Evolutionary conservation across 2,888 invertebrate species (phyloP), one percentile per base, ranked within the genome.

Genomic region (Andrena hattorfiana): DNA sequence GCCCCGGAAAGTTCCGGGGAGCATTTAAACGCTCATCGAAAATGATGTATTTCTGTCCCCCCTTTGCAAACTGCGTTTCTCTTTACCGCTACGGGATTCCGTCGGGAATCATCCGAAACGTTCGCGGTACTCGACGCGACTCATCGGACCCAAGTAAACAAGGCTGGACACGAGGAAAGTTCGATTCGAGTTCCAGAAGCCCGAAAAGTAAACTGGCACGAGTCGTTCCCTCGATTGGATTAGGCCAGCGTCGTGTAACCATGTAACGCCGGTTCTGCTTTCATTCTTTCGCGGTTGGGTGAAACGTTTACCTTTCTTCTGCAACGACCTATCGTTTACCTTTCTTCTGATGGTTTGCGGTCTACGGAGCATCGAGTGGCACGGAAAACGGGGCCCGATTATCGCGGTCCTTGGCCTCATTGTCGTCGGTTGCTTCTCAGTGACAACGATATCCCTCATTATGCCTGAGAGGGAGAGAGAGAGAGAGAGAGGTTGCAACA

Each of bases 371-470:
- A 35, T 28, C 16, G 56, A 68, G 71, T 42, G 49, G 16, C 69
- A 16, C 62, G 62, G 28, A 76, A 84, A 87, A 70, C 77, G 69
- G 35, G 72, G 28, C 20, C 75, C 77, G 76, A 84, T 85, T 71
- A 80, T 80, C 66, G 72, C 48, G 48, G 56, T 26, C 54, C 49
- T 35, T 63, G 48, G 28, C 16, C 70, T 81, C 69, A 79, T 85
- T 86, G 85, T 86, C 71, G 66, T 74, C 70, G 64, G 66, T 78
- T 70, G 73, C 60, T 70, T 64, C 69, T 75, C 85, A 64, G 74
- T 76, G 77, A 83, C 84, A 84, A 74, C 83, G 81, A 87, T 88
- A 83, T 62, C 77, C 85, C 69, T 80, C 70, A 79, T 84, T 84
- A 79, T 80, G 35, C 26, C 28, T 7, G 26, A 49, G 16, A 35